These are phyloP conservation scores for Mionectes macconnelli DNA, from an alignment of 2,113 vertebrate species.

Conservation along the genomic window DNA sequence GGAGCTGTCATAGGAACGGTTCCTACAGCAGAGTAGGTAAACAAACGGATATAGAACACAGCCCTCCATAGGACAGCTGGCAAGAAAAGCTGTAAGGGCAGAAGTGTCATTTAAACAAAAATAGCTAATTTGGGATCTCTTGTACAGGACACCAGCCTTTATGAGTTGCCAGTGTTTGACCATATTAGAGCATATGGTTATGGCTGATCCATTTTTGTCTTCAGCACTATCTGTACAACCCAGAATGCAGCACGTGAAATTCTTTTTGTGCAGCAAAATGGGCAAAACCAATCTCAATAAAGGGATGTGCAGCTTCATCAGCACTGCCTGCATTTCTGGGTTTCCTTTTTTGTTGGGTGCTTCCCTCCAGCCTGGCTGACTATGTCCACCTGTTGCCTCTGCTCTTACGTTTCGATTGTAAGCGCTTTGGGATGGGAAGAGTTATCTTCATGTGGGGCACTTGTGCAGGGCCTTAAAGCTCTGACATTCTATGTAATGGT, in stretches of 20 bases:
- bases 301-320: not conserved
- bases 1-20: conserved; percentile 71
- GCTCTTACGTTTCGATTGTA: not conserved
- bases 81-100: conserved; percentile 48
- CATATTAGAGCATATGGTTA: not conserved
- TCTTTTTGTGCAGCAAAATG: not conserved
- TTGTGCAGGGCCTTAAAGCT: not conserved
- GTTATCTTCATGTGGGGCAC: not conserved
- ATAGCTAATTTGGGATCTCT: conserved; percentile 52
- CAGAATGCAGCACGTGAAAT: not conserved
- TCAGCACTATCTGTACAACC: not conserved
- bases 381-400: conserved; percentile 21
- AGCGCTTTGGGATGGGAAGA: not conserved
- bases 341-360: not conserved
- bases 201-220: not conserved
- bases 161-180: not conserved
- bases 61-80: conserved; percentile 65
- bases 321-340: not conserved
- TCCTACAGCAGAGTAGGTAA: conserved; percentile 77
- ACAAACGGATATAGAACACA: conserved; percentile 73
- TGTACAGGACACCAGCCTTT: not conserved
- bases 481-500: not conserved
- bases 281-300: not conserved
- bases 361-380: conserved; percentile 18
- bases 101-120: conserved; percentile 67